These are phyloP conservation scores for Hyphantria cunea DNA, from an alignment of 1,140 invertebrate species.

Conservation along the genomic window DNA sequence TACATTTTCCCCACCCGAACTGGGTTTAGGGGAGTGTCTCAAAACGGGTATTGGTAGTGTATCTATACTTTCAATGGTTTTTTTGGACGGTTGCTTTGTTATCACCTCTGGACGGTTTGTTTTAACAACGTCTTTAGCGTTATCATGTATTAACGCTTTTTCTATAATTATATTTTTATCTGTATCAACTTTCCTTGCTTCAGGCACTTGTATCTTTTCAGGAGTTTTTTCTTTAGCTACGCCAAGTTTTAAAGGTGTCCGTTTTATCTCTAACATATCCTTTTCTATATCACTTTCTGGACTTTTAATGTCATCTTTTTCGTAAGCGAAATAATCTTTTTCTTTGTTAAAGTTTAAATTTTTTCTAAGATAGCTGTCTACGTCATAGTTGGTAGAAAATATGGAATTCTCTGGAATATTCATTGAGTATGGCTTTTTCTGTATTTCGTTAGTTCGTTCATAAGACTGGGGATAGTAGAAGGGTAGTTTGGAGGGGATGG, in stretches of 20 bases:
- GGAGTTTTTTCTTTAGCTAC: too few species aligned
- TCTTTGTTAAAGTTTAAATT: conserved; percentile 60
- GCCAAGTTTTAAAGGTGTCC: background rate
- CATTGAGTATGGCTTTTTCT: conserved; percentile 54
- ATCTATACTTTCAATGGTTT: conserved; percentile 31
- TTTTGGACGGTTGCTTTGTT: conserved; percentile 30
- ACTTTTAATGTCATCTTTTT: conserved; percentile 29
- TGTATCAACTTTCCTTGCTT: conserved; percentile 5
- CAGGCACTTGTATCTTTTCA: too few species aligned
- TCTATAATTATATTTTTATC: conserved; percentile 1
- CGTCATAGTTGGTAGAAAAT: conserved; percentile 67
- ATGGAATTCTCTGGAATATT: conserved; percentile 67
- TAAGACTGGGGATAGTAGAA: conserved; percentile 40
- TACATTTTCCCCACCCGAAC: conserved; percentile 29
- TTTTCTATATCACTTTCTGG: conserved; percentile 19
- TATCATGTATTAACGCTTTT: conserved; percentile 1
- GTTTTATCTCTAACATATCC: background rate
- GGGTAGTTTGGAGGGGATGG: conserved; percentile 35
- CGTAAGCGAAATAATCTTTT: conserved; percentile 27
- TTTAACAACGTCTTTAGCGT: background rate
- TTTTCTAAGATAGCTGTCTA: conserved; percentile 65
- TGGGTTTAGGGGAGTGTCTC: conserved; percentile 76
- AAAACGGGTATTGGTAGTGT: conserved; percentile 79
- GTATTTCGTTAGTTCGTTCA: conserved; percentile 7
- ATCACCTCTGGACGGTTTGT: conserved; percentile 5